Base-by-base conservation (phyloP, 2,113 vertebrate species). In the Butorides virescens region DNA sequence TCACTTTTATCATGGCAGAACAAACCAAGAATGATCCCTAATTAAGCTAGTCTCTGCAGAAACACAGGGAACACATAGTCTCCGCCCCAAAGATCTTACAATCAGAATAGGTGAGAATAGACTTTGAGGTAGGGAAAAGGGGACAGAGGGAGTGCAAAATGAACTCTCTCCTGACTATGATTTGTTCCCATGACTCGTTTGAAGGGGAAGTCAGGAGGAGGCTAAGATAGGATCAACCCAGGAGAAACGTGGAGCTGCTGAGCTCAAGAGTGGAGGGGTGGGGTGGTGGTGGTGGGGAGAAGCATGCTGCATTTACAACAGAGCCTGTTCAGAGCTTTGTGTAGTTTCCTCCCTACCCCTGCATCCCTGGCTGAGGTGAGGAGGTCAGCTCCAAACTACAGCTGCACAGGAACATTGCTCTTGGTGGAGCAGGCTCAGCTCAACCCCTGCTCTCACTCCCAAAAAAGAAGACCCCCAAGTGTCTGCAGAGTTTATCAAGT, bases 1-100 rank as follows among this genome's bases (percentile, higher is more conserved):
- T 81, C 73, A 29, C 94, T 85, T 85, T 92, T 92, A 81, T 75
- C 77, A 90, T 32, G 78, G 42, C 78, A 89, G 83, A 93, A 86
- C 65, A 77, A 88, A 66, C 56, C 86, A 78, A 67, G 65, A 94
- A 61, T 1, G 34, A 77, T 53, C 67, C 82, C 68, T 91, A 88
- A 93, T 92, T 92, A 86, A 71, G 61, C 32, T 29, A 47, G 72
- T 79, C 47, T 82, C 86, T 77, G 71, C 53, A 66, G 73, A 90
- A 78, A 94, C 34, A 49, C 30, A 77, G 59, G 61, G 68, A 90
- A 46, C 3, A 1, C 7, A 50, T 8, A 86, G 65, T 67, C 47
- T 50, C 75, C 84, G 86, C 65, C 83, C 61, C 92, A 42, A 71
- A 87, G 68, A 86, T 81, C 68, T 63, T 74, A 65, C 86, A 71